These are phyloP conservation scores for Trematocara zebra DNA, from an alignment of 2,113 vertebrate species.

Conservation along the genomic window DNA sequence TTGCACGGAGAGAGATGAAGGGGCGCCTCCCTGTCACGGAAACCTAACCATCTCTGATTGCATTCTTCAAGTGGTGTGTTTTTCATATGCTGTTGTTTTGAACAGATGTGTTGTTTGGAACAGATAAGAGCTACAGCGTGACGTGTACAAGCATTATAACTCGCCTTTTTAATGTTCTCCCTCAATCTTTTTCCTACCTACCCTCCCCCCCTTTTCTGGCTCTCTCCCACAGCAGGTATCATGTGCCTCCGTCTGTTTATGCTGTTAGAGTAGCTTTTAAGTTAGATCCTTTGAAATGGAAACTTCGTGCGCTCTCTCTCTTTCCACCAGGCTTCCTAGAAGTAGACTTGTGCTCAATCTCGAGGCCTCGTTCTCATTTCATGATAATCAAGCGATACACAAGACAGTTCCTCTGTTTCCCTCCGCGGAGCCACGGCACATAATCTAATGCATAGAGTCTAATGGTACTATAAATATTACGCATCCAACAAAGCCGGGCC, in stretches of 20 bases:
- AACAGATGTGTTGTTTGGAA: conserved; percentile 67
- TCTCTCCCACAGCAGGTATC: conserved; percentile 27
- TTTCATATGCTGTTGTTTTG: conserved; percentile 65
- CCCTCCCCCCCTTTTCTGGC: background rate
- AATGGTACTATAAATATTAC: conserved; percentile 55
- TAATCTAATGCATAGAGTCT: conserved; percentile 44
- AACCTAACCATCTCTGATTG: conserved; percentile 74
- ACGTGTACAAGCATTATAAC: conserved; percentile 53
- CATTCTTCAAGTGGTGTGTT: conserved; percentile 60
- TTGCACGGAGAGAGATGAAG: conserved; percentile 63
- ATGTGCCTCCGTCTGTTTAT: background rate
- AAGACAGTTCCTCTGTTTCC: conserved; percentile 35
- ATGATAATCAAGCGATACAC: conserved; percentile 62
- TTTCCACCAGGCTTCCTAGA: conserved; percentile 38
- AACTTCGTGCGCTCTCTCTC: conserved; percentile 14
- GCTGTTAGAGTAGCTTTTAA: conserved; percentile 15
- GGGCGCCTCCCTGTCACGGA: conserved; percentile 57
- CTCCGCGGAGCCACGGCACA: conserved; percentile 18
- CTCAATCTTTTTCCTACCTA: background rate
- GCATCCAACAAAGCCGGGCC: conserved; percentile 40
- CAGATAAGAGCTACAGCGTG: conserved; percentile 64
- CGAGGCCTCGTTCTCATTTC: conserved; percentile 33
- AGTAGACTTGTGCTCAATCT: conserved; percentile 30
- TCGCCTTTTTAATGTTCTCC: conserved; percentile 42
- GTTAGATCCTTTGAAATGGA: conserved; percentile 54